phyloP scores from a whole-genome alignment of 37 sponge, comb jelly and placozoan genomes.

The Petrosia ficiformis region DNA sequence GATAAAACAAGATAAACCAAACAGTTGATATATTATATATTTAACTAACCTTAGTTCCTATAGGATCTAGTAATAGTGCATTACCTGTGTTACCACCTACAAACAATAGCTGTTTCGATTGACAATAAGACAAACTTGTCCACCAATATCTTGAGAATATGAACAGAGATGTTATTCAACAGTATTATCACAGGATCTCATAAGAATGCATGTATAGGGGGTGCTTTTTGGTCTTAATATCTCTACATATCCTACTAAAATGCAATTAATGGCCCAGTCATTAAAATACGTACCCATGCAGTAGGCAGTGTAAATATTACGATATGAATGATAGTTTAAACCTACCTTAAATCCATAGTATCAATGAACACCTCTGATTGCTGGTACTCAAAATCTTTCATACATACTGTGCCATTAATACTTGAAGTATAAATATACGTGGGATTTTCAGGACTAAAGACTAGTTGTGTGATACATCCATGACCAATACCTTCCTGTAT shows the following conservation, averaged over 20 bases:
- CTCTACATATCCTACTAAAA: too few species aligned
- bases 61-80: constrained; percentile 23
- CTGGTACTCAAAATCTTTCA: constrained; percentile 46
- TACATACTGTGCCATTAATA: constrained; percentile 46
- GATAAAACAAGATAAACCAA: not conserved
- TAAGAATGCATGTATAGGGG: too few species aligned
- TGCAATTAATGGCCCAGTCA: too few species aligned
- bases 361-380: constrained; percentile 43
- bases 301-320: too few species aligned
- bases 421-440: constrained; percentile 45
- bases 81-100: constrained; percentile 49
- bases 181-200: too few species aligned
- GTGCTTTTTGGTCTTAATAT: too few species aligned
- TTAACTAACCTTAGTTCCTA: constrained; percentile 1
- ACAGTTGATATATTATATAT: not conserved
- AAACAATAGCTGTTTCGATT: constrained; percentile 10
- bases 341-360: constrained; percentile 21
- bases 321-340: too few species aligned
- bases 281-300: too few species aligned
- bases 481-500: constrained; percentile 38
- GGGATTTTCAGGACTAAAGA: constrained; percentile 36
- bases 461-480: constrained; percentile 60
- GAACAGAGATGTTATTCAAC: too few species aligned
- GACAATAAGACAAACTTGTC: constrained; percentile 20
- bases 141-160: constrained; percentile 31